Evolutionary conservation across 1,140 invertebrate genomes (phyloP).

Genomic region (Drosophila dunni): DNA sequence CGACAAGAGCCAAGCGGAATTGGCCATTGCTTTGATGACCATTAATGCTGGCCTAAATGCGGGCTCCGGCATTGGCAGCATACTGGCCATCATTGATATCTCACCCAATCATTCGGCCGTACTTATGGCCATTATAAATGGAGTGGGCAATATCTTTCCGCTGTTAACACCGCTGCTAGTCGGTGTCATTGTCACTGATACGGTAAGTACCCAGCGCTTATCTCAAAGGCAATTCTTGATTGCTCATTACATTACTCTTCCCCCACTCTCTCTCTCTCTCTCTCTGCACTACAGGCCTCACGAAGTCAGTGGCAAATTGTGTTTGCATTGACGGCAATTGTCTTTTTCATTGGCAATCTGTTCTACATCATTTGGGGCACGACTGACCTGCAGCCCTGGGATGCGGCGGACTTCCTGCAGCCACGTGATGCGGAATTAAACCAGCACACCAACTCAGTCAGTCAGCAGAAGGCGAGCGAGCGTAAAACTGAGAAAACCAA

Average conservation of each 20-base stretch:
- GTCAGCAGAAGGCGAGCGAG: background rate
- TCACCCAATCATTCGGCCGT: slow-evolving; percentile 91
- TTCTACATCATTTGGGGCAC: slow-evolving; percentile 89
- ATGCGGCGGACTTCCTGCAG: slow-evolving; percentile 84
- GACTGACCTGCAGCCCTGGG: slow-evolving; percentile 88
- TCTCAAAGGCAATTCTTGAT: background rate
- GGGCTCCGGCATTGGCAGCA: slow-evolving; percentile 89
- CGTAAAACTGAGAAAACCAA: background rate
- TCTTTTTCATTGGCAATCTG: slow-evolving; percentile 89
- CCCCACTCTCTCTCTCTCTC: background rate
- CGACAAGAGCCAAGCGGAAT: slow-evolving; percentile 54
- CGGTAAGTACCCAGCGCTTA: slow-evolving; percentile 84
- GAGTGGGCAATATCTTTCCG: slow-evolving; percentile 89
- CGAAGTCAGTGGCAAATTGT: slow-evolving; percentile 89
- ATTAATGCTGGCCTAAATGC: slow-evolving; percentile 91
- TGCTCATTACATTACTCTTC: background rate
- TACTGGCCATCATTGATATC: slow-evolving; percentile 90
- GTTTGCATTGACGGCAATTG: slow-evolving; percentile 89
- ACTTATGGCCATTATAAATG: slow-evolving; percentile 89
- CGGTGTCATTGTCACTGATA: slow-evolving; percentile 87
- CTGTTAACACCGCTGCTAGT: slow-evolving; percentile 89
- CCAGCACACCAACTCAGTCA: background rate
- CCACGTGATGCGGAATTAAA: slow-evolving; percentile 39
- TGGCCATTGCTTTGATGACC: slow-evolving; percentile 88
- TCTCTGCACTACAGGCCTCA: slow-evolving; percentile 82